Conservation (phyloP, 2,888 invertebrate genomes). For the Xestia rhomboidea region DNA sequence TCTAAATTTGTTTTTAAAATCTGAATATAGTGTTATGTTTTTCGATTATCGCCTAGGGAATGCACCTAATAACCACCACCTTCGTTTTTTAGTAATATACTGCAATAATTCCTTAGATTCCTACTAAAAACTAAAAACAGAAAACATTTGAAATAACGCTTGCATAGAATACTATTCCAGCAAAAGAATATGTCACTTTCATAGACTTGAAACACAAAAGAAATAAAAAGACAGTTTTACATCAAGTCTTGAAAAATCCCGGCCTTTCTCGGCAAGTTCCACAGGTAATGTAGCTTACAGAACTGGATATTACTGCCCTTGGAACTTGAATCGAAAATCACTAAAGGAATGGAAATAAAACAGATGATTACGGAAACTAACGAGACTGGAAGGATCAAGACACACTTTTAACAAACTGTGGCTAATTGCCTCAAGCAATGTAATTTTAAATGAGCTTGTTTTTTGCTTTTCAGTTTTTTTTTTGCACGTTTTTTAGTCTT, state of each 20-base stretch:
- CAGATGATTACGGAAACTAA: conserved; percentile 49
- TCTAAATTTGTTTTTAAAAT: no score
- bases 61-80: not conserved
- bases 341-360: conserved; percentile 44
- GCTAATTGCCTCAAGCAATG: not conserved
- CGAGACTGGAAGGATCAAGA: conserved; percentile 14
- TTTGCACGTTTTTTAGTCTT: fast-evolving
- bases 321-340: conserved; percentile 28
- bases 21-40: not conserved
- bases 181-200: not conserved
- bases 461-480: not conserved
- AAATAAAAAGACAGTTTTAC: not conserved
- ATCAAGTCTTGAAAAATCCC: not conserved
- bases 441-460: no score
- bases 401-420: no score
- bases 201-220: not conserved
- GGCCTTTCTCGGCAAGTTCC: not conserved
- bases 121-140: no score
- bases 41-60: not conserved
- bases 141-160: not conserved
- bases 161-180: not conserved
- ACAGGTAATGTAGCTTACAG: not conserved
- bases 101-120: not conserved
- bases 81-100: not conserved
- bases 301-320: not conserved